Base-by-base conservation (phyloP, 2,113 vertebrate species). In the Mohoua ochrocephala region DNA sequence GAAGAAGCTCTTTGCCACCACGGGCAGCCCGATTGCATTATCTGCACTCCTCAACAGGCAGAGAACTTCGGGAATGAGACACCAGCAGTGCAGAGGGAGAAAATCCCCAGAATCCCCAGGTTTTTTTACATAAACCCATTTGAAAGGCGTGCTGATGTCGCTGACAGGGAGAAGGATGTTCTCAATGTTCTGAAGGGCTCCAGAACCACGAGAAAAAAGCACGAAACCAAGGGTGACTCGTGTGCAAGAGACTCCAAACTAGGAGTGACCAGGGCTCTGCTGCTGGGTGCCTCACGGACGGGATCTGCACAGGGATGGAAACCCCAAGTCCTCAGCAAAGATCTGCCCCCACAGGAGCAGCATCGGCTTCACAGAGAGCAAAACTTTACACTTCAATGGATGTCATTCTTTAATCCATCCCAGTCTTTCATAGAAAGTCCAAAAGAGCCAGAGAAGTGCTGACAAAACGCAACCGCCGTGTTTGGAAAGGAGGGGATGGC, bases 21-120 rank as follows among this genome's bases (percentile, higher is more conserved):
- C 0, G 2, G 1, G 8, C 61, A 11, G 54, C 7, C n/a, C 3
- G n/a, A 26, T 1, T 1, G 27, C 17, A 2, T 4, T 15, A 15
- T 2, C 45, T 45, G 60, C 37, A 3, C 26, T 21, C 5, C 42
- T n/a, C 81, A 52, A 24, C 17, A 8, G 35, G 64, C 19, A 33
- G 28, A 30, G 30, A 77, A 27, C 26, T 13, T 41, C 30, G 24
- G 69, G 41, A 47, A 1, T 2, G 8, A 65, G 45, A 39, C 30
- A 63, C 17, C 44, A 39, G 69, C 87, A 65, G 42, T 1, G 35
- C 45, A 28, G 42, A 52, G 12, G 41, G 21, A 53, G 41, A 28
- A 35, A 57, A 59, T 26, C 49, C 16, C 37, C 30, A 23, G 15
- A 44, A 59, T 6, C 4, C 15, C n/a, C 63, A 3, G n/a, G 33